A percentile compares a stretch with the other conserved stretches of the same genome.
phyloP scores from a whole-genome alignment of 2,888 invertebrate genomes.

The Pardosa pseudoannulata region DNA sequence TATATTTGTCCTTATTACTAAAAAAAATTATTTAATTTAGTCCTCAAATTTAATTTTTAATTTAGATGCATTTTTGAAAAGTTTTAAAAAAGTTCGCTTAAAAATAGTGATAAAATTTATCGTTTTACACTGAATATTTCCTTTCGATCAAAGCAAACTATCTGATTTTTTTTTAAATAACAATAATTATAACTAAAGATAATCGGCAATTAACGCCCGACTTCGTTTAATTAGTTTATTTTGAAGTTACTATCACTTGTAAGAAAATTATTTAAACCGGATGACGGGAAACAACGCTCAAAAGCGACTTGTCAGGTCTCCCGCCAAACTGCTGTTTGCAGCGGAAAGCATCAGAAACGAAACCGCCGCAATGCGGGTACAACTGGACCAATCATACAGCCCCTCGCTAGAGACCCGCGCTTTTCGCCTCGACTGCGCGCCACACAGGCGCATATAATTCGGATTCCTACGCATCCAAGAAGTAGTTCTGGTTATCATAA shows the following conservation, averaged over 20 bases:
- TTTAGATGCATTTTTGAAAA: no score
- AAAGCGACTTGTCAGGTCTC: slow-evolving; percentile 43
- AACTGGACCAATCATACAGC: slow-evolving; percentile 56
- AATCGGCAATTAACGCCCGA: no score
- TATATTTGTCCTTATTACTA: no score
- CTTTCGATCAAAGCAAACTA: no score
- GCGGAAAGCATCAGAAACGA: slow-evolving; percentile 32
- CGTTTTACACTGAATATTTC: no score
- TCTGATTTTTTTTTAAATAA: no score
- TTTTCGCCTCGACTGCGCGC: slow-evolving; percentile 54
- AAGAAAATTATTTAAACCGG: neutral
- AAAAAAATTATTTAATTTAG: no score
- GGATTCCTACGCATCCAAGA: slow-evolving; percentile 49
- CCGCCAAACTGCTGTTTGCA: slow-evolving; percentile 48
- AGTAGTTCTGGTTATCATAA: slow-evolving; percentile 43
- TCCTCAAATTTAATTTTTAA: no score
- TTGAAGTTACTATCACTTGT: neutral
- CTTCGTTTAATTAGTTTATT: no score
- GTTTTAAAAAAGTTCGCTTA: no score
- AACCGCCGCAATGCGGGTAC: slow-evolving; percentile 59
- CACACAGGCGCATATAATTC: slow-evolving; percentile 21
- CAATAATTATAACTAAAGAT: no score
- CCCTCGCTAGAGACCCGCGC: slow-evolving; percentile 34
- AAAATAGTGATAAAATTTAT: no score
- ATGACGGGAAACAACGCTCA: neutral